Conservation (phyloP, 2,113 vertebrate genomes). For the Phainopepla nitens region DNA sequence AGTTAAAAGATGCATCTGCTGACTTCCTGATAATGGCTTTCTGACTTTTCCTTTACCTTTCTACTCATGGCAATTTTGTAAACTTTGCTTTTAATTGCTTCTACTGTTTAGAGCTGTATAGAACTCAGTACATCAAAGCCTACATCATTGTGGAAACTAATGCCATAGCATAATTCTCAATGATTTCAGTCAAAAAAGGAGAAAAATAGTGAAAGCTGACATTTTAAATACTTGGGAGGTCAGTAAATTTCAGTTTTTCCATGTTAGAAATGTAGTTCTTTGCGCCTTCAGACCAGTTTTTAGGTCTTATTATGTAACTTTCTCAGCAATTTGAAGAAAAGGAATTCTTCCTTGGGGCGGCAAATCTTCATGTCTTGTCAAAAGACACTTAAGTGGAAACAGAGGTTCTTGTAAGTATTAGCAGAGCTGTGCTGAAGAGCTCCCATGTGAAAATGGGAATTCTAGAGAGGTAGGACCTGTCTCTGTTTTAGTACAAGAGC, state of each 20-base stretch:
- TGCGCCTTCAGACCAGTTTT: neutral
- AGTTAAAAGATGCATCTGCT: constrained; percentile 57
- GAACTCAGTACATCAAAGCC: neutral
- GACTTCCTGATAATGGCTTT: neutral
- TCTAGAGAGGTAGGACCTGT: neutral
- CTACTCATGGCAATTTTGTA: neutral
- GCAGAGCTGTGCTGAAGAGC: neutral
- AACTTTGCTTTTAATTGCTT: neutral
- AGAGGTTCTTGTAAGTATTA: neutral
- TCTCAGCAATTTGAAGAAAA: neutral
- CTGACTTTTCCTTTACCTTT: neutral
- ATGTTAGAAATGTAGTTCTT: neutral
- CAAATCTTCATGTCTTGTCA: neutral
- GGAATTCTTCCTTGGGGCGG: neutral
- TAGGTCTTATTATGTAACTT: neutral
- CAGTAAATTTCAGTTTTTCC: neutral
- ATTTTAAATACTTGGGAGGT: neutral
- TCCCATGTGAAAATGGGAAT: neutral
- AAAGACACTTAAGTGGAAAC: neutral
- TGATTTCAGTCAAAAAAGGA: neutral
- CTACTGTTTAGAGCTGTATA: neutral
- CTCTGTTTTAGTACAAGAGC: neutral
- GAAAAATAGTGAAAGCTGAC: neutral
- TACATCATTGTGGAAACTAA: neutral
- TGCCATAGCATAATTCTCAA: neutral